A percentile compares a stretch with the other conserved stretches of the same genome.
Conservation (phyloP, 2,888 invertebrate genomes). For the Brachycybe producta region DNA sequence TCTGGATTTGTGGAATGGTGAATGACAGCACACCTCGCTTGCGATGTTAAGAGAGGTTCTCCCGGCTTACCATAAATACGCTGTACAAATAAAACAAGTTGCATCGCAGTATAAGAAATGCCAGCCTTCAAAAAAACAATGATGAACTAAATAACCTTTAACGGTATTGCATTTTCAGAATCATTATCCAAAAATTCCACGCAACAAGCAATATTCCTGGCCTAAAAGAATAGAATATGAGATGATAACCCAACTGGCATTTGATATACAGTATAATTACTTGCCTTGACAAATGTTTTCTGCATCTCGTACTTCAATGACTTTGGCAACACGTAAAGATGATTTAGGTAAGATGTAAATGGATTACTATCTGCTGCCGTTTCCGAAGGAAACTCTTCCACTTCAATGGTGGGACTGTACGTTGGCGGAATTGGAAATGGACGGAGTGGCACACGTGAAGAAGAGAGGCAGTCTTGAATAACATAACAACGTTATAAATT, state of each 20-base stretch:
- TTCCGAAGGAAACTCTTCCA: conserved; percentile 55
- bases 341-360: conserved; percentile 70
- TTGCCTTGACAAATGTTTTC: conserved; percentile 64
- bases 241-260: too few species aligned
- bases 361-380: conserved; percentile 55
- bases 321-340: conserved; percentile 83
- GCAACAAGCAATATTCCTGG: conserved; percentile 84
- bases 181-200: conserved; percentile 78
- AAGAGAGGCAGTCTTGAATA: conserved; percentile 62
- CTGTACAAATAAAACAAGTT: conserved; percentile 35
- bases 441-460: conserved; percentile 66
- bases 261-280: conserved; percentile 5
- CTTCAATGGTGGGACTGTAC: conserved; percentile 61
- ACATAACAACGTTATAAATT: conserved; percentile 1
- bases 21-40: conserved; percentile 48
- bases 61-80: conserved; percentile 62
- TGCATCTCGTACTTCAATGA: conserved; percentile 77
- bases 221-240: conserved; percentile 38
- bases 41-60: conserved; percentile 46
- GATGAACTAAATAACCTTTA: conserved; percentile 50
- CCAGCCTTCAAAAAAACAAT: background rate
- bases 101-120: conserved; percentile 3
- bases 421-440: conserved; percentile 71
- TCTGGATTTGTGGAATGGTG: conserved; percentile 81
- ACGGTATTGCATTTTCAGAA: conserved; percentile 50